phyloP scores from a whole-genome alignment of 2,113 vertebrate species.

The Lethenteron camtschaticum region DNA sequence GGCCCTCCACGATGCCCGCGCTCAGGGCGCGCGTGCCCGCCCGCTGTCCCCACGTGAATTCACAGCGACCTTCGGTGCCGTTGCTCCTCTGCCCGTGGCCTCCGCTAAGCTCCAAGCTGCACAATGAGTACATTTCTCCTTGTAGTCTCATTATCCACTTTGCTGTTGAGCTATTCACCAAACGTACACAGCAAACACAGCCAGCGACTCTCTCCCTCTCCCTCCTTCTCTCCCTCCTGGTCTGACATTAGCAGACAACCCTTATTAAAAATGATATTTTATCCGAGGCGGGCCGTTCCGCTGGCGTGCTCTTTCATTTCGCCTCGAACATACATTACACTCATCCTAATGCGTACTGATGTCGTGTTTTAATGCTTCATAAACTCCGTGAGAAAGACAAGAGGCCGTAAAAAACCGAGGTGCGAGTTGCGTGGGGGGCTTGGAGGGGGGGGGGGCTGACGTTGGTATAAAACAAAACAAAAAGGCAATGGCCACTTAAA shows the following conservation, averaged over 20 bases:
- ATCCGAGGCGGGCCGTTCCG: conserved; percentile 6
- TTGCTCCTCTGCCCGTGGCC: too few relatives aligned
- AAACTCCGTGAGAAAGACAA: conserved; percentile 4
- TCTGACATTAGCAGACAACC: conserved; percentile 4
- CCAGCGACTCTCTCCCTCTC: neutral
- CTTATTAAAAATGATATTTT: conserved; percentile 6
- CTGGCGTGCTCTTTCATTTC: conserved; percentile 6
- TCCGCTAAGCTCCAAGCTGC: too few relatives aligned
- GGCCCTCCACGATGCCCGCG: too few relatives aligned
- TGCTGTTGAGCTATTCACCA: too few relatives aligned
- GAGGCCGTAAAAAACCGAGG: conserved; percentile 3
- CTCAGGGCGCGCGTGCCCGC: too few relatives aligned
- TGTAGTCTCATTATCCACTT: too few relatives aligned
- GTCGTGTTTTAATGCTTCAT: conserved; percentile 6
- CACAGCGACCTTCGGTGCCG: too few relatives aligned
- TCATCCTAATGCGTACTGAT: conserved; percentile 5
- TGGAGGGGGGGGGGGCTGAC: neutral
- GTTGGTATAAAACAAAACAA: neutral
- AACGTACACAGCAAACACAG: too few relatives aligned
- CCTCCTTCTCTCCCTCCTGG: neutral
- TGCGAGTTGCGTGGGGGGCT: neutral
- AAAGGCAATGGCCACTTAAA: too few relatives aligned
- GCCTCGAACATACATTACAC: conserved; percentile 5
- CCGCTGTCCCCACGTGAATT: too few relatives aligned
- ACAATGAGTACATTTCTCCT: too few relatives aligned